A percentile compares a stretch with the other conserved stretches of the same genome.
phyloP scores from a whole-genome alignment of 2,113 vertebrate species.

The Nothocercus julius region DNA sequence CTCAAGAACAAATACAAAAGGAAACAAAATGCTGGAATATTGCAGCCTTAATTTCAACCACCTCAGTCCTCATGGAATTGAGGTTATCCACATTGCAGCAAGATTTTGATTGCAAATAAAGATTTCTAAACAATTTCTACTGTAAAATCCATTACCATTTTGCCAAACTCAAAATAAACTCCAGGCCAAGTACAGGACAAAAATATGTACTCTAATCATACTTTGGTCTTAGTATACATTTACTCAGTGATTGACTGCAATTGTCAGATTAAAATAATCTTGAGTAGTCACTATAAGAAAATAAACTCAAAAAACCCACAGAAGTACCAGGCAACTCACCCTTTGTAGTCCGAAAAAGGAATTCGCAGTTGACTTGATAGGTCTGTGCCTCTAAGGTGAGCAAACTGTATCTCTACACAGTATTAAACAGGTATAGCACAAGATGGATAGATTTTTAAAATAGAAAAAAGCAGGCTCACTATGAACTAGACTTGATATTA shows the following conservation, averaged over 20 bases:
- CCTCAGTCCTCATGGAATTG: background rate
- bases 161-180: background rate
- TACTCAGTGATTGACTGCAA: too few relatives aligned
- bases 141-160: fast-evolving
- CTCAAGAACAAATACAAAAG: background rate
- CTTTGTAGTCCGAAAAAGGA: background rate
- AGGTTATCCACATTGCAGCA: background rate
- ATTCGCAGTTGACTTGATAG: background rate
- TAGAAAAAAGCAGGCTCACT: background rate
- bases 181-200: background rate
- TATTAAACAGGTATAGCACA: fast-evolving
- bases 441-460: background rate
- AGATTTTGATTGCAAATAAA: background rate
- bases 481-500: background rate
- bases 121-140: background rate
- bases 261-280: too few relatives aligned
- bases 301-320: too few relatives aligned
- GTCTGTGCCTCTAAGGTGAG: background rate
- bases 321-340: too few relatives aligned
- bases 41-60: background rate
- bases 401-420: background rate
- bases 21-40: background rate
- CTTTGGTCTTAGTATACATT: too few relatives aligned
- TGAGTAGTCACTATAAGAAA: too few relatives aligned
- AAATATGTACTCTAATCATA: too few relatives aligned